Conservation (phyloP, 2,797 vertebrate species). For the Anableps anableps region DNA sequence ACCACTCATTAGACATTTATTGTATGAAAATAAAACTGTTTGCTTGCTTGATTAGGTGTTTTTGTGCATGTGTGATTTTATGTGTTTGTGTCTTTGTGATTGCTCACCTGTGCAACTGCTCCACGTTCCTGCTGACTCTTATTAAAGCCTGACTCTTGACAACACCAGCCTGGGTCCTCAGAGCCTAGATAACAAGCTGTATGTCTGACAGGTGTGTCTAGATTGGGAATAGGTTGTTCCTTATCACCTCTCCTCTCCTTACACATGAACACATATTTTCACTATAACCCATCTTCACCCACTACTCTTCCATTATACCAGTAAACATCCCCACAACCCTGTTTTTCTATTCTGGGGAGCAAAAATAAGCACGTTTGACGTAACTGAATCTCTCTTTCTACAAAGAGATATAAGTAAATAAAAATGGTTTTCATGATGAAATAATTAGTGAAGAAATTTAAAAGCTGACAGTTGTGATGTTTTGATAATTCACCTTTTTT, state of each 20-base stretch:
- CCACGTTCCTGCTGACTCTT: background rate
- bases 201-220: constrained; percentile 90
- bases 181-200: constrained; percentile 89
- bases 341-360: constrained; percentile 82
- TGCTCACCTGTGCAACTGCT: background rate
- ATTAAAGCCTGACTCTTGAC: constrained; percentile 84
- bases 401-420: constrained; percentile 64
- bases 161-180: constrained; percentile 88
- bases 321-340: constrained; percentile 93
- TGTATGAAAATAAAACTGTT: background rate
- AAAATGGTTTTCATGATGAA: no score
- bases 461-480: no score
- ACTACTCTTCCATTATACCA: constrained; percentile 69
- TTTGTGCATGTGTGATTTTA: background rate
- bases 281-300: constrained; percentile 68
- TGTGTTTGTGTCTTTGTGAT: background rate
- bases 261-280: constrained; percentile 23
- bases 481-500: no score
- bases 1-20: no score
- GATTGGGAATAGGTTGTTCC: constrained; percentile 81
- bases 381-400: constrained; percentile 96
- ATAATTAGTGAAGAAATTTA: no score
- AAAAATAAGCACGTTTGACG: constrained; percentile 90
- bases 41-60: background rate
- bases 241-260: constrained; percentile 44